These are phyloP conservation scores for Sciurus niger DNA, from an alignment of 2,113 vertebrate species.

Conservation along the genomic window DNA sequence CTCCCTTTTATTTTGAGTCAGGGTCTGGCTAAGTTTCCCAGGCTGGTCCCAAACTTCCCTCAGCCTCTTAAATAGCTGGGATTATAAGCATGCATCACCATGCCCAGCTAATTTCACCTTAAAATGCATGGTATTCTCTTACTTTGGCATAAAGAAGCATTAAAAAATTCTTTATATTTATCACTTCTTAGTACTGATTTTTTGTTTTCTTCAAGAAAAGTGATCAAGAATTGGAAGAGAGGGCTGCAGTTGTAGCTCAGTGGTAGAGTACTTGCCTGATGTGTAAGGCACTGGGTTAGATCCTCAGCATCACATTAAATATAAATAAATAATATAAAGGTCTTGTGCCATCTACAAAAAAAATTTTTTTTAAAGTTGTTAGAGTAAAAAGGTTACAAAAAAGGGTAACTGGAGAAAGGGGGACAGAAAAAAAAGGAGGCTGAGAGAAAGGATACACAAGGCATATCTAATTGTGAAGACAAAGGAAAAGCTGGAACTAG, in stretches of 20 bases:
- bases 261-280: too few relatives aligned
- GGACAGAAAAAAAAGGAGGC: neutral
- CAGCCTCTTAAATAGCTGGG: too few relatives aligned
- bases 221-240: neutral
- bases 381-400: neutral
- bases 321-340: too few relatives aligned
- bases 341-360: too few relatives aligned
- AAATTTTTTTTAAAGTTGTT: neutral
- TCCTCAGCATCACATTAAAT: too few relatives aligned
- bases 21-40: too few relatives aligned
- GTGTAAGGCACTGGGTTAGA: too few relatives aligned
- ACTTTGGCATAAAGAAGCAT: neutral
- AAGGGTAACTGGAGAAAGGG: neutral
- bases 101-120: slow-evolving; percentile 23
- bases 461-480: neutral
- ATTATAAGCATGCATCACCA: too few relatives aligned
- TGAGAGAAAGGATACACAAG: neutral
- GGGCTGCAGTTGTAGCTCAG: too few relatives aligned
- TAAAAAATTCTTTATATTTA: slow-evolving; percentile 2
- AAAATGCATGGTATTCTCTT: neutral
- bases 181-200: neutral
- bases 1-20: too few relatives aligned
- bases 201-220: neutral
- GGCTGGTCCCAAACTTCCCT: too few relatives aligned
- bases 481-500: neutral